These are phyloP conservation scores for Drosophila ohnishii DNA, from an alignment of 1,140 invertebrate species.

Conservation along the genomic window DNA sequence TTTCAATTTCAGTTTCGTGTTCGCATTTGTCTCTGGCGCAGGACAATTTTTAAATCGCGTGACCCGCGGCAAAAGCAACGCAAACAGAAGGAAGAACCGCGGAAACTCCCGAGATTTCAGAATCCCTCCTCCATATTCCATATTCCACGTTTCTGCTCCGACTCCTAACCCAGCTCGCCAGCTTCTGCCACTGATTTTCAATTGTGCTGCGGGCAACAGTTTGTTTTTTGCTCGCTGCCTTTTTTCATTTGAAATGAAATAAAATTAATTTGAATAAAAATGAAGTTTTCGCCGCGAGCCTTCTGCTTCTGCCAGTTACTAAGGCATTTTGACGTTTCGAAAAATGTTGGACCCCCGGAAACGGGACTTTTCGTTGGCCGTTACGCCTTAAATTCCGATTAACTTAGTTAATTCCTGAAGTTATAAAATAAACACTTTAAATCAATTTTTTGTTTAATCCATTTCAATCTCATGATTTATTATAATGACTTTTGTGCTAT, in stretches of 20 bases:
- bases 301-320: constrained; percentile 8
- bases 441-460: not conserved
- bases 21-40: constrained; percentile 33
- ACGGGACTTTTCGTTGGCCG: not conserved
- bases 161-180: constrained; percentile 8
- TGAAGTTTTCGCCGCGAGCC: constrained; percentile 26
- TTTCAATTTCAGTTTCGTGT: constrained; percentile 66
- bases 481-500: constrained; percentile 13
- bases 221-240: constrained; percentile 29
- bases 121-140: constrained; percentile 2
- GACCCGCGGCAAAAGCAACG: constrained; percentile 39
- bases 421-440: not conserved
- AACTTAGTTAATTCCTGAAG: not conserved
- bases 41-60: constrained; percentile 60
- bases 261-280: constrained; percentile 43
- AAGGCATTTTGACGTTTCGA: constrained; percentile 7
- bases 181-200: constrained; percentile 36
- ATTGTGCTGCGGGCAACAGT: constrained; percentile 50
- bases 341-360: not conserved
- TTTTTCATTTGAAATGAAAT: constrained; percentile 28
- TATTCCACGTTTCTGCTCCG: constrained; percentile 11
- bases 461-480: constrained; percentile 9
- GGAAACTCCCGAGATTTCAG: constrained; percentile 8
- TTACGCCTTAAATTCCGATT: not conserved
- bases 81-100: constrained; percentile 29